A percentile compares a stretch with the other conserved stretches of the same genome.
These are phyloP conservation scores for Neolamprologus sp. DNA, from an alignment of 2,113 vertebrate species.

Conservation along the genomic window DNA sequence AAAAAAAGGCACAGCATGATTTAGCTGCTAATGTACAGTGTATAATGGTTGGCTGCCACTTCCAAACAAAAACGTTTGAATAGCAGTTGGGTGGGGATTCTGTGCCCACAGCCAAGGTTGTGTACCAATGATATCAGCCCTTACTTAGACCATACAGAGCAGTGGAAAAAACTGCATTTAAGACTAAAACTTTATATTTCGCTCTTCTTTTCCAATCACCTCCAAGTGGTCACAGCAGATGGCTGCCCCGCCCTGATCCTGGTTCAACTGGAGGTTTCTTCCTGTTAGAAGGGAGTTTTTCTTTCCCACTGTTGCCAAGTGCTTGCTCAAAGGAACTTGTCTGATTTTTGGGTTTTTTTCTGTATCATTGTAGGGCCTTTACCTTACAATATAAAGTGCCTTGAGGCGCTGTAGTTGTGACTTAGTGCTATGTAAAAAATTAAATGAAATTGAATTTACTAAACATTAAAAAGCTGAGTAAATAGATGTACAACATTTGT, in stretches of 20 bases:
- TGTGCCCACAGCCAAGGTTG: not conserved
- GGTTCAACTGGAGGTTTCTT: not conserved
- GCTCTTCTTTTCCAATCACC: not conserved
- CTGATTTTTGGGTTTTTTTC: fast-evolving
- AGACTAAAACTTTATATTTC: not conserved
- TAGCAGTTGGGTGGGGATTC: not conserved
- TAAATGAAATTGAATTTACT: not conserved
- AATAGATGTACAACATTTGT: not conserved
- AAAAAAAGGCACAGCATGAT: not conserved
- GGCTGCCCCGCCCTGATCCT: fast-evolving
- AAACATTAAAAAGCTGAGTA: not conserved
- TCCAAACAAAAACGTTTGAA: not conserved
- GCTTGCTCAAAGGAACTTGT: not conserved
- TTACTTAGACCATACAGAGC: not conserved
- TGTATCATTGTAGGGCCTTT: fast-evolving
- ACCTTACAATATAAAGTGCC: not conserved
- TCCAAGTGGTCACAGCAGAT: not conserved
- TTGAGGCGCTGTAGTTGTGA: not conserved
- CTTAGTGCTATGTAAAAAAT: not conserved
- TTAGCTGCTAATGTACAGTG: not conserved
- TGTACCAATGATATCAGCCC: not conserved
- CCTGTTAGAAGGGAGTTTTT: not conserved
- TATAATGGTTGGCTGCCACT: not conserved
- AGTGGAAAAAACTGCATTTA: not conserved
- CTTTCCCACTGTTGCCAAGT: not conserved